Percentiles rank a stretch among this genome's conserved stretches.
Conservation (phyloP, 2,888 invertebrate species). For the Hymenopus coronatus region DNA sequence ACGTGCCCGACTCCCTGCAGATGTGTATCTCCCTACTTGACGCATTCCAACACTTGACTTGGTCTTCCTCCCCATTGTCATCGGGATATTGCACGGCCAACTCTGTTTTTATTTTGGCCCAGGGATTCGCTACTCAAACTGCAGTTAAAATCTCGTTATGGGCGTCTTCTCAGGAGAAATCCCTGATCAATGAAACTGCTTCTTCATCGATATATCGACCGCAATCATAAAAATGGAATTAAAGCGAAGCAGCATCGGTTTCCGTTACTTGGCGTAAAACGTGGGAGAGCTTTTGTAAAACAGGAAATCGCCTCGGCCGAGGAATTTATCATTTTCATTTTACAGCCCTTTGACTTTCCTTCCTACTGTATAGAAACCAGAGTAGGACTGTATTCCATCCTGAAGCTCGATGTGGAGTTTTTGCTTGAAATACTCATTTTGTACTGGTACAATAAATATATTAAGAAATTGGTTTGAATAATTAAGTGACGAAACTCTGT, state of each 20-base stretch:
- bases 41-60: slow-evolving; percentile 15
- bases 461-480: too few species aligned
- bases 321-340: too few species aligned
- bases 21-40: not conserved
- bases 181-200: not conserved
- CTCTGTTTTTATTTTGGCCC: not conserved
- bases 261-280: not conserved
- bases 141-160: not conserved
- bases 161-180: not conserved
- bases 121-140: not conserved
- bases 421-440: too few species aligned
- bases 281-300: not conserved
- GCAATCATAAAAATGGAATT: not conserved
- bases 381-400: too few species aligned
- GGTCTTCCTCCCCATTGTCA: not conserved
- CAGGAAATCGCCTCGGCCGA: too few species aligned
- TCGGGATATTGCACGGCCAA: not conserved
- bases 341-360: too few species aligned
- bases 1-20: not conserved
- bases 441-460: too few species aligned
- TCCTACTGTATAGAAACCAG: too few species aligned
- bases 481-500: too few species aligned
- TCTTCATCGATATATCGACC: not conserved
- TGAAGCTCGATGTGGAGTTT: too few species aligned
- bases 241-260: not conserved